These are phyloP conservation scores for Vanacampus margaritifer DNA, from an alignment of 2,113 vertebrate species.

Conservation along the genomic window DNA sequence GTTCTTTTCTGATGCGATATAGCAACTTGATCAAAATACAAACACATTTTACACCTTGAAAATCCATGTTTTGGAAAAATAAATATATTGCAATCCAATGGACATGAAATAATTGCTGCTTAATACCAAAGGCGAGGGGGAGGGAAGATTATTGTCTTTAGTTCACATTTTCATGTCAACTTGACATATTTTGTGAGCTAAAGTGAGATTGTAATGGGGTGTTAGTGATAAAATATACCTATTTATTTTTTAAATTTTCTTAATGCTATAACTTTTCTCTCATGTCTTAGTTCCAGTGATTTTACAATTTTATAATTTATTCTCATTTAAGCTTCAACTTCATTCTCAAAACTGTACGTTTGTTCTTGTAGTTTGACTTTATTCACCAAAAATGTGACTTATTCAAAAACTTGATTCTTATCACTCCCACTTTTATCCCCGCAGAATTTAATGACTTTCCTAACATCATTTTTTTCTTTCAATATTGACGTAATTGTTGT, in stretches of 20 bases:
- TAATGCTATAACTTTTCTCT: no score
- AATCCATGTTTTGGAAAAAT: no score
- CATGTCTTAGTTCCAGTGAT: no score
- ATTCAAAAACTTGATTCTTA: neutral
- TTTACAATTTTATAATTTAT: no score
- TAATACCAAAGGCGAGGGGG: neutral
- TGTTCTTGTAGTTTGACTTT: neutral
- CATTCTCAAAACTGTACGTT: neutral
- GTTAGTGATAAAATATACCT: neutral
- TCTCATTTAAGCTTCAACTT: neutral
- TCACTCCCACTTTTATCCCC: neutral
- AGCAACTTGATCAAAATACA: no score
- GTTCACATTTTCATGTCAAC: conserved; percentile 20
- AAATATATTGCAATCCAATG: neutral
- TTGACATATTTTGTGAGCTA: conserved; percentile 24
- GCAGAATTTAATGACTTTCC: neutral
- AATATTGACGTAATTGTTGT: neutral
- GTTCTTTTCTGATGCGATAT: no score
- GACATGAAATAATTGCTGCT: neutral
- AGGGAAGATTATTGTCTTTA: neutral
- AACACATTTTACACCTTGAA: no score
- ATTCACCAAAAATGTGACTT: neutral
- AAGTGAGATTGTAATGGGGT: neutral
- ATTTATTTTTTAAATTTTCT: neutral
- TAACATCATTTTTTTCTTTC: neutral